Base-by-base conservation (phyloP, 2,797 vertebrate species). In the Mareca strepera region DNA sequence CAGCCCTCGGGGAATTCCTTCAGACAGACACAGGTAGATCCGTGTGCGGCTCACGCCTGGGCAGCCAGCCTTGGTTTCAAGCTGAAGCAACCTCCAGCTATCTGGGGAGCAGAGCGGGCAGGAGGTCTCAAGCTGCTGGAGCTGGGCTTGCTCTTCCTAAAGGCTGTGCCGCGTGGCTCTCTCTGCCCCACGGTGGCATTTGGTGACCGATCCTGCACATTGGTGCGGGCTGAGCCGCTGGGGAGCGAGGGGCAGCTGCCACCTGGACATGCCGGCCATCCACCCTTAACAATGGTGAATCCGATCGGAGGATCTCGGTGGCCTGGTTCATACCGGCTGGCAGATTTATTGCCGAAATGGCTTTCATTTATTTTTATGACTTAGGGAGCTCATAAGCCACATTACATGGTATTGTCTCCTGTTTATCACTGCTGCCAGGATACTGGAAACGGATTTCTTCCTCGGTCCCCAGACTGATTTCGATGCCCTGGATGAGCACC, bases 241-340 rank as follows among this genome's bases (percentile, higher is more conserved):
- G 21, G 14, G 68, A 15, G 15, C 11, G 7, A 28, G 55, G 41
- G 31, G 10, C 53, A 22, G 72, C 43, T 33, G 0, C 17, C 50
- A 20, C 18, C 64, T 6, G 3, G 16, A 9, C 1, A 1, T 15
- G 74, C 48, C 41, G 58, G 63, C 25, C 26, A 1, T 5, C 59
- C 2, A 0, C 21, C n/a, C 63, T 11, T 4, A 13, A 8, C 7
- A 0, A 7, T 7, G 11, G 25, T 29, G 20, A 1, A 26, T 56
- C 25, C 2, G 7, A 7, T 13, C 8, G 29, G 60, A 58, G 78
- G 9, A 33, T 35, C 82, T n/a, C 48, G 35, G 6, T 21, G 28
- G 23, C 26, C 43, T 6, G 14, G 3, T 9, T 50, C 23, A 4
- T 1, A 1, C 39, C 1, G 4, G 15, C 55, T 64, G 75, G 66